Evolutionary conservation across 2,888 invertebrate species (phyloP).

Genomic region (Agrotis exclamationis): DNA sequence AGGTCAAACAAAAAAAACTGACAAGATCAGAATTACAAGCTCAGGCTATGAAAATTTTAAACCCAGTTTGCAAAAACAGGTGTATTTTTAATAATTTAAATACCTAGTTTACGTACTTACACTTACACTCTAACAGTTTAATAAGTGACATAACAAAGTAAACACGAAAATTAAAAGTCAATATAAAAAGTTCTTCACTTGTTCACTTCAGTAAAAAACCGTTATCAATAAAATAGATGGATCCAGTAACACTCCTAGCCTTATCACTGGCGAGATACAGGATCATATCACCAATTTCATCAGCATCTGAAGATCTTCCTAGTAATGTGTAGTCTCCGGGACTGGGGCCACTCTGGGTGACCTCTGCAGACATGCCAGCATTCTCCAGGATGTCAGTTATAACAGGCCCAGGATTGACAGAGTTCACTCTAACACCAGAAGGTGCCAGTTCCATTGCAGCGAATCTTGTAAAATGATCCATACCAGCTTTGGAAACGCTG

Average conservation of each 20-base stretch:
- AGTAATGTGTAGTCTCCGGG: background rate
- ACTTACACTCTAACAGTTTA: no score
- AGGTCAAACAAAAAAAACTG: no score
- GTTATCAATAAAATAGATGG: conserved; percentile 29
- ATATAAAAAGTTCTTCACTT: no score
- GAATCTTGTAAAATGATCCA: conserved; percentile 70
- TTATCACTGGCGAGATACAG: conserved; percentile 61
- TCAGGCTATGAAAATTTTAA: no score
- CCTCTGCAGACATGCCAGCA: background rate
- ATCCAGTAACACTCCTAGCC: conserved; percentile 29
- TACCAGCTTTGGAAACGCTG: conserved; percentile 68
- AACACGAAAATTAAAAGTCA: no score
- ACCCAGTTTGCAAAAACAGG: no score
- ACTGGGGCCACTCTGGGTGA: no score
- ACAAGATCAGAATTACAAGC: no score
- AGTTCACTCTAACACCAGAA: conserved; percentile 93
- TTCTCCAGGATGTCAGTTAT: conserved; percentile 86
- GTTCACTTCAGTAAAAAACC: conserved; percentile 14
- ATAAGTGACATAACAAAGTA: no score
- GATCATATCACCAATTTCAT: conserved; percentile 59
- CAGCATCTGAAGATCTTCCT: conserved; percentile 24
- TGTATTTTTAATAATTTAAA: no score
- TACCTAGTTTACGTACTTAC: no score
- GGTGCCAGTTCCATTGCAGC: conserved; percentile 92
- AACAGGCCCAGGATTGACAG: conserved; percentile 69